phyloP scores from a whole-genome alignment of 2,888 invertebrate genomes.

The Agonum fuliginosum region DNA sequence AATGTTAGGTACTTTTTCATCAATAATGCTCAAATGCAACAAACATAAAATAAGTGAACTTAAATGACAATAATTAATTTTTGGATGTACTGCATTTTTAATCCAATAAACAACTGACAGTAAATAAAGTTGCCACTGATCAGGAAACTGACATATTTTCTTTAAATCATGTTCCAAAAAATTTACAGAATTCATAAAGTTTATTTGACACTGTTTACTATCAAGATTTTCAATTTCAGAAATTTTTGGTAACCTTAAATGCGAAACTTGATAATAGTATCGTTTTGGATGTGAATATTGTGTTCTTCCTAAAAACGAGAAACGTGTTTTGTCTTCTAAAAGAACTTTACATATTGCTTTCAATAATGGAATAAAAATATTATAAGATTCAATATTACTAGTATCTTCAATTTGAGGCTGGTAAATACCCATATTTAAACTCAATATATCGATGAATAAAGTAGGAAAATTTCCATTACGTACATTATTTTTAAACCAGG shows the following conservation, averaged over 20 bases:
- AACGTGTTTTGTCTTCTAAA: constrained; percentile 62
- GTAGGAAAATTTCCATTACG: constrained; percentile 78
- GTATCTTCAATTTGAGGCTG: constrained; percentile 84
- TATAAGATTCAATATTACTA: constrained; percentile 76
- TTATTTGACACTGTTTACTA: constrained; percentile 66
- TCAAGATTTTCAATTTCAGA: constrained; percentile 67
- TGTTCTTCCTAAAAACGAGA: constrained; percentile 68
- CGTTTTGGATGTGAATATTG: constrained; percentile 63
- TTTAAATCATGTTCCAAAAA: constrained; percentile 70
- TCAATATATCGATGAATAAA: constrained; percentile 81
- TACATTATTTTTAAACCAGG: constrained; percentile 81
- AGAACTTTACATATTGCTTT: constrained; percentile 75
- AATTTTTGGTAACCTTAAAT: constrained; percentile 69
- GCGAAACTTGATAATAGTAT: constrained; percentile 60
- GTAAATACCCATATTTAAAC: constrained; percentile 79
- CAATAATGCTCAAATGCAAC: constrained; percentile 76
- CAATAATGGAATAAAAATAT: constrained; percentile 78
- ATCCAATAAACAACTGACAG: constrained; percentile 78
- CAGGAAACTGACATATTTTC: constrained; percentile 73
- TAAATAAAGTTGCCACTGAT: constrained; percentile 77
- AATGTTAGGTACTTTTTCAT: constrained; percentile 76
- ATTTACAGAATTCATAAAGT: constrained; percentile 74
- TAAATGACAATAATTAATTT: constrained; percentile 72
- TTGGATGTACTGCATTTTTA: constrained; percentile 70
- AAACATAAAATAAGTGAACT: constrained; percentile 77